Evolutionary conservation across 2,113 vertebrate genomes (phyloP).

Genomic region (Serinus canaria): DNA sequence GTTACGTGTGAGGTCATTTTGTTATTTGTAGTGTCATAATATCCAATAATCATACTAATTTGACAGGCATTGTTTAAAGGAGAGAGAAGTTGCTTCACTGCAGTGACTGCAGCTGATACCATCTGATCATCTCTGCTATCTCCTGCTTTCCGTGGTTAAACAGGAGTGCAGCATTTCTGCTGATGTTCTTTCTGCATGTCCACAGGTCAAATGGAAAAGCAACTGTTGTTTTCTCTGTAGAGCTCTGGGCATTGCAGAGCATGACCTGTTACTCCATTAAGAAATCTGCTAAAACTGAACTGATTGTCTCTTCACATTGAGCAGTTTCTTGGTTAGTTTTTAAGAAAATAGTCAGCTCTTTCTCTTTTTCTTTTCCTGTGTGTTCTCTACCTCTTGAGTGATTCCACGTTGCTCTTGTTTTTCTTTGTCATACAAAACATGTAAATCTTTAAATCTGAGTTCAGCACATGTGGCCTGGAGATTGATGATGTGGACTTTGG

Average conservation of each 20-base stretch:
- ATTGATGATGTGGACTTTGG: background rate
- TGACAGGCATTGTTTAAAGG: background rate
- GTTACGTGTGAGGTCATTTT: background rate
- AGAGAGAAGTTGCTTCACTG: background rate
- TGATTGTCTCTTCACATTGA: background rate
- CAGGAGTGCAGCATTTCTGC: background rate
- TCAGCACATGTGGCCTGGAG: background rate
- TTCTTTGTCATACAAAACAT: background rate
- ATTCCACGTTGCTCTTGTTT: background rate
- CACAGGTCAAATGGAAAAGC: background rate
- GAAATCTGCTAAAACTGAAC: background rate
- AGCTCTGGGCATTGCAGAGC: background rate
- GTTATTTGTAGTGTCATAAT: background rate
- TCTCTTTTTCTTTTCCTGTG: background rate
- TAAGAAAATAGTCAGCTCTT: background rate
- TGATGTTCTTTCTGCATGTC: background rate
- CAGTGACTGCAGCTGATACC: background rate
- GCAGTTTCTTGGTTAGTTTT: background rate
- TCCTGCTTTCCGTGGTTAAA: background rate
- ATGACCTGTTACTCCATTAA: background rate
- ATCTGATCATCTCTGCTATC: background rate
- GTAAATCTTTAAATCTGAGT: background rate
- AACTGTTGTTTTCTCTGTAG: background rate
- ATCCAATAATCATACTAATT: background rate
- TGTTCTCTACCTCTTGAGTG: background rate